Base-by-base conservation (phyloP, 2,888 invertebrate genomes). In the Cephalotes varians region DNA sequence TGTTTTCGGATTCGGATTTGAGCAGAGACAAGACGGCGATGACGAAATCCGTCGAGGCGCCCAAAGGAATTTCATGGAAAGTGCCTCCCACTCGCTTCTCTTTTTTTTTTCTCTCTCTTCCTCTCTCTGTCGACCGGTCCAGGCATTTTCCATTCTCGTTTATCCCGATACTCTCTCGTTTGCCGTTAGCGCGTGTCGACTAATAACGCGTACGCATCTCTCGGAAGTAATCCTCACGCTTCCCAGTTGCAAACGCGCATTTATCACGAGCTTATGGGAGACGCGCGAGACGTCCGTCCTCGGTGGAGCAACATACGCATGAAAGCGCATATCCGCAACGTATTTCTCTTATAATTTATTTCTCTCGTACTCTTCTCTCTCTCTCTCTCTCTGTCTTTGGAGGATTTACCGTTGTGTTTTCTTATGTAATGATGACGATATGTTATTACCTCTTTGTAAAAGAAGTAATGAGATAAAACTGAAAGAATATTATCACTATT, bases 31-130 rank as follows among this genome's bases (percentile, higher is more conserved):
- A 76, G 28, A 25, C 58, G 56, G 34, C 82, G 85, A 87, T 91
- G 90, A 90, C 54, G 90, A 90, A 90, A 90, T 84, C 73, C 21
- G 67, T 56, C 83, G 84, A 65, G 88, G 86, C 85, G 88, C 77
- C 85, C 67, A 34, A 69, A 86, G 85, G 88, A 88, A 88, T 90
- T 90, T 91, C 91, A 84, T 88, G 90, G 90, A 90, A 90, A 91
- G 90, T 88, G 77, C 82, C 90, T 88, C 86, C 86, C 77, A 79
- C 82, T 80, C 76, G 67, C 79, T 49, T 25, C 82, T 51, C 10
- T 65, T 80, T 77, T 69, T 51, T 51, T 9, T 65, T 80, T 77
- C 65, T 51, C 64, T 44, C 44, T 62, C 28, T 56, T 15, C 15
- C 15, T 56, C 62, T 65, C 64, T 65, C 44, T 31, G 31, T 47